Evolutionary conservation across 2,113 vertebrate genomes (phyloP), one percentile per base, ranked within the genome.

Genomic region (Caretta caretta): DNA sequence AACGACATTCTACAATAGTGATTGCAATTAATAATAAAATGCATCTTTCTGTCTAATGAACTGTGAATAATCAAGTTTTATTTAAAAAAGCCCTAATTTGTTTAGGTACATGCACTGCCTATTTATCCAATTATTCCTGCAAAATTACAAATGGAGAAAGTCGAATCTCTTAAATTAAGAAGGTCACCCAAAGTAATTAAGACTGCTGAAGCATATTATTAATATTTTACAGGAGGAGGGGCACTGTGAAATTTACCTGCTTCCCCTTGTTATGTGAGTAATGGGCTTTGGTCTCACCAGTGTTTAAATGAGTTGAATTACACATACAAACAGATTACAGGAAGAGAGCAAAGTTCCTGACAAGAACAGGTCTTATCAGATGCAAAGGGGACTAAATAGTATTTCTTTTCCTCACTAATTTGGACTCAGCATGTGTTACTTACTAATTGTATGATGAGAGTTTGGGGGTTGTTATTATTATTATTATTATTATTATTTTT

Each of bases 121-220:
- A 98, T 95, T 98, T 98, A 98, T 97, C 95, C 93, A 98, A 98
- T 98, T 98, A 98, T 97, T 98, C 81, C 95, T 97, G 94, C 82
- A 97, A 98, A 98, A 98, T 98, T 98, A 97, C 95, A 96, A 98
- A 97, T 86, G 80, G 80, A 92, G 81, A 97, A 98, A 97, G 96
- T 97, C 96, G 94, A 98, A 98, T 98, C 94, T 98, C 96, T 96
- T 98, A 98, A 98, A 98, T 98, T 97, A 98, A 94, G 92, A 97
- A 98, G 97, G 97, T 98, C 98, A 98, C 96, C 35, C 97, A 92
- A 98, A 98, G 96, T 98, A 98, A 98, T 98, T 98, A 98, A 98
- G 98, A 98, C 91, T 97, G 94, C 84, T 98, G 97, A 97, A 98
- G 97, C 98, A 98, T 98, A 98, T 97, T 98, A 98, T 98, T 98